phyloP scores from a whole-genome alignment of 2,113 vertebrate genomes.

The Sphaerodactylus townsendi region DNA sequence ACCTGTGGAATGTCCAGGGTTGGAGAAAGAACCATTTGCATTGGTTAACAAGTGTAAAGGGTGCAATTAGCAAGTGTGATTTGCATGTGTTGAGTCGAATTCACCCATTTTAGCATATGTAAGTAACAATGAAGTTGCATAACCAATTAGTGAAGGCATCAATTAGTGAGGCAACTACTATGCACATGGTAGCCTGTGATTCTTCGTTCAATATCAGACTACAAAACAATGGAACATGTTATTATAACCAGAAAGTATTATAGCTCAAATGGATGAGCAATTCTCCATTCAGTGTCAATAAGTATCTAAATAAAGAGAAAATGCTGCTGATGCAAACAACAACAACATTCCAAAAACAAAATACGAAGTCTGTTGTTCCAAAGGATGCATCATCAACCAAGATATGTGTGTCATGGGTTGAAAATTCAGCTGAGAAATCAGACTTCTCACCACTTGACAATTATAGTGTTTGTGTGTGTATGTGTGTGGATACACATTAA shows the following conservation, averaged over 20 bases:
- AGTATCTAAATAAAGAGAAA: conserved; percentile 13
- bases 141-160: too few relatives aligned
- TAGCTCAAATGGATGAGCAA: neutral
- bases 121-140: too few relatives aligned
- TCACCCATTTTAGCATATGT: too few relatives aligned
- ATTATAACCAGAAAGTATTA: neutral
- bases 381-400: conserved; percentile 28
- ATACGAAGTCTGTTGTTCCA: conserved; percentile 31
- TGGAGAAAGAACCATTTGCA: too few relatives aligned
- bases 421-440: neutral
- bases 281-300: neutral
- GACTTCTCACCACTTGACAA: conserved; percentile 29
- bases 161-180: too few relatives aligned
- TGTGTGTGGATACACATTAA: neutral
- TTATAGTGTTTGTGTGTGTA: too few relatives aligned
- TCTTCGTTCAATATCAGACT: rapidly evolving
- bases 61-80: too few relatives aligned
- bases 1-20: too few relatives aligned
- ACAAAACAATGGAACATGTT: neutral
- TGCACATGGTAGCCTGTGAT: neutral
- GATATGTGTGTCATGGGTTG: conserved; percentile 39
- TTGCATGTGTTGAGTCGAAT: too few relatives aligned
- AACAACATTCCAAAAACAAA: conserved; percentile 22
- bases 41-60: too few relatives aligned
- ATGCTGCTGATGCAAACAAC: neutral